phyloP scores from a whole-genome alignment of 2,113 vertebrate species.

The Dermatemys mawii region DNA sequence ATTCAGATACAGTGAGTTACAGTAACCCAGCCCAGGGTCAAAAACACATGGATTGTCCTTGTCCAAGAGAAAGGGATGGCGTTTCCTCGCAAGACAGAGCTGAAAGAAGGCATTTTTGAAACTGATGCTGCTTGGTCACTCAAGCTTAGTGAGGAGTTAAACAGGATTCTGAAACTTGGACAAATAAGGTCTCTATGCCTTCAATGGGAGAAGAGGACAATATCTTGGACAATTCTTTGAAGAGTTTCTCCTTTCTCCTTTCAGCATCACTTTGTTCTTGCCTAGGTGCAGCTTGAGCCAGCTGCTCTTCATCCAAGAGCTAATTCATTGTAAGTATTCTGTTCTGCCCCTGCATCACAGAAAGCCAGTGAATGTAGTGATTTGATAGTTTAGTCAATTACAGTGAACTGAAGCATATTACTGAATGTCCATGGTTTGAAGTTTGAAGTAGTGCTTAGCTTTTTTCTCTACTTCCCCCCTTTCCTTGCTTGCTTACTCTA shows the following conservation, averaged over 20 bases:
- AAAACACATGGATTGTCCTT: background rate
- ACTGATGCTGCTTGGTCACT: background rate
- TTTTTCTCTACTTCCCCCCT: background rate
- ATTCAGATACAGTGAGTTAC: background rate
- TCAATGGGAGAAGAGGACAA: background rate
- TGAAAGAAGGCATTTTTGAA: background rate
- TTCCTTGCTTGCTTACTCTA: background rate
- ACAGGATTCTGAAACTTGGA: background rate
- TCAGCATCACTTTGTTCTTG: background rate
- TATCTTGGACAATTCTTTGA: background rate
- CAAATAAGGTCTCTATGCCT: background rate
- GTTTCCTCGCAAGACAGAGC: background rate
- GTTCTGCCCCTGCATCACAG: constrained; percentile 1
- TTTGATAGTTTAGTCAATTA: background rate
- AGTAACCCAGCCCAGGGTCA: background rate
- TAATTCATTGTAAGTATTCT: background rate
- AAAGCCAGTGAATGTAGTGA: constrained; percentile 12
- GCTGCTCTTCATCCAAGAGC: background rate
- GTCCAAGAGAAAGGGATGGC: background rate
- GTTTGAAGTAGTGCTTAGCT: background rate
- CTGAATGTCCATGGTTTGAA: background rate
- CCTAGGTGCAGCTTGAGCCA: background rate
- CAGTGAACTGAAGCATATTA: background rate
- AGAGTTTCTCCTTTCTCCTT: background rate
- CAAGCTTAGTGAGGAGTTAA: background rate